Base-by-base conservation (phyloP, 2,888 invertebrate species). In the Eupithecia abbreviata region DNA sequence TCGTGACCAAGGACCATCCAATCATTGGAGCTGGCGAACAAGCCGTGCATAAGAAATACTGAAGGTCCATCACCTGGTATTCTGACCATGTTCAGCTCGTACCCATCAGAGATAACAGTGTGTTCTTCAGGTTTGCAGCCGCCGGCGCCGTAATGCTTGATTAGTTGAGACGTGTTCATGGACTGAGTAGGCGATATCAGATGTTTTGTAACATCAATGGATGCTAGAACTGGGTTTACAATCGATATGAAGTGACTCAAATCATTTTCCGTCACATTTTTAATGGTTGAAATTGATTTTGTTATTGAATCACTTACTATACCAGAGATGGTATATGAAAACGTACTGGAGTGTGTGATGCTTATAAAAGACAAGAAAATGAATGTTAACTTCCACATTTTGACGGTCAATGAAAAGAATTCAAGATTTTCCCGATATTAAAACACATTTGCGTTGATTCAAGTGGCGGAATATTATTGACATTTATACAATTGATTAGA, bases 91-190 rank as follows among this genome's bases (percentile, higher is more conserved):
- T 45, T 69, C 69, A 69, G 47, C 18, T 45, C 5, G 13, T 49
- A 69, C 18, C 69, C 69, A 18, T 69, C 18, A 12, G 47, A 45
- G 18, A 18, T 69, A 0, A 69, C 30, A 18, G 30, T 30, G 47
- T 69, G 69, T 47, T 69, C 69, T 69, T 69, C 69, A 49, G 47
- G 1, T 18, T 69, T 49, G 47, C 9, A 18, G 45, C 45, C 18
- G 67, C 62, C 4, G 45, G n/a, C 18, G 67, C 62, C 4, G 12
- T 62, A 30, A 4, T 62, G 62, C 62, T 62, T 4, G 10, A 62
- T 62, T 62, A 62, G 62, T 30, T 62, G 10, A 62, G 30, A 30
- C 4, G 62, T 62, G 30, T 62, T 62, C 62, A 62, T 62, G 4
- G 62, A 62, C 30, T 62, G 62, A 12, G 62, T 30, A 18, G 62